Conservation (phyloP, 2,797 vertebrate species). For the Rallus crepitans region DNA sequence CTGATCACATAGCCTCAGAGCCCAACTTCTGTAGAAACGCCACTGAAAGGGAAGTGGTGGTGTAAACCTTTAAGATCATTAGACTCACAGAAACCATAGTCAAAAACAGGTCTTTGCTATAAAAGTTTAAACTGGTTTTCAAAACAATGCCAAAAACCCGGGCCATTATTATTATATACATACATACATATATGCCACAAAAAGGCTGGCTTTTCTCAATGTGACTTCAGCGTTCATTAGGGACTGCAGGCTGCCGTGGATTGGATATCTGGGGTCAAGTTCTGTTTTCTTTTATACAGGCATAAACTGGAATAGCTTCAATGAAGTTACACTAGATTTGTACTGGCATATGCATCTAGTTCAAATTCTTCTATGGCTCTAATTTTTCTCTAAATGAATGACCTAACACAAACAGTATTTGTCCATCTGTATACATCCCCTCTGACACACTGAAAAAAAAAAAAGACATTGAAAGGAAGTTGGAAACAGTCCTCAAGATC, state of each 20-base stretch:
- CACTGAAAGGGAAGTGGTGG: neutral
- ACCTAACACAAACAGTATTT: constrained; percentile 55
- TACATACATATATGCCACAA: neutral
- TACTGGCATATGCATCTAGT: neutral
- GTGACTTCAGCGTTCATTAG: neutral
- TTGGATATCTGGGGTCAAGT: neutral
- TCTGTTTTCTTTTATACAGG: constrained; percentile 25
- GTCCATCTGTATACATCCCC: constrained; percentile 48
- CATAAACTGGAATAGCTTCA: constrained; percentile 39
- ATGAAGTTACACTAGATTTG: constrained; percentile 9
- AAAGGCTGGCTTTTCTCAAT: neutral
- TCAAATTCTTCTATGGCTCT: constrained; percentile 26
- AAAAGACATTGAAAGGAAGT: constrained; percentile 51
- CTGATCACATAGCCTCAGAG: neutral
- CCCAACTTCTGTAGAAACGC: neutral
- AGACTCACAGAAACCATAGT: neutral
- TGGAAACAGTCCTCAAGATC: constrained; percentile 36
- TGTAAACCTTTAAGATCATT: neutral
- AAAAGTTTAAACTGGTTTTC: neutral
- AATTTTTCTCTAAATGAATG: constrained; percentile 61
- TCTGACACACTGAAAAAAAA: constrained; percentile 20
- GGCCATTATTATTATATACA: neutral
- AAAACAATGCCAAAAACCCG: neutral
- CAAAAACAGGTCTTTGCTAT: neutral
- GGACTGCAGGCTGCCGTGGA: neutral